phyloP scores from a whole-genome alignment of 2,797 vertebrate species.

The Heliangelus exortis region DNA sequence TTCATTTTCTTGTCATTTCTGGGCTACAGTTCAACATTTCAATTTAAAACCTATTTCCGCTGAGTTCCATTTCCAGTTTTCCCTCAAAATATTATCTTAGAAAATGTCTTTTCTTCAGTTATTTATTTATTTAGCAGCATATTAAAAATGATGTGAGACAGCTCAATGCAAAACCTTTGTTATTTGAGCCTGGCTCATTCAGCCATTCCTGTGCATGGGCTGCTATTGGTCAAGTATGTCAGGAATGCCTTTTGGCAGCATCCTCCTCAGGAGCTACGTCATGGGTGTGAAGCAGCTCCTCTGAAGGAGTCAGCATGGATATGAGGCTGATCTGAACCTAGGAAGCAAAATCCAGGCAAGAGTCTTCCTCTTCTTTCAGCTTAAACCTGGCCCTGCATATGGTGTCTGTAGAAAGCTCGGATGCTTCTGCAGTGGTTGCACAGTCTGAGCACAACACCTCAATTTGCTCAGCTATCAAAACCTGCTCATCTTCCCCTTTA shows the following conservation, averaged over 20 bases:
- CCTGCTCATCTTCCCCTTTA: neutral
- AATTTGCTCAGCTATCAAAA: neutral
- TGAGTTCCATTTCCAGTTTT: constrained; percentile 61
- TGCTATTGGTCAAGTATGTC: constrained; percentile 51
- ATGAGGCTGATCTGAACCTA: neutral
- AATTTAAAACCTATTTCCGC: constrained; percentile 67
- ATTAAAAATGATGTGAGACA: constrained; percentile 39
- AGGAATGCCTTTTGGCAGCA: constrained; percentile 62
- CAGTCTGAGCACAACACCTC: neutral
- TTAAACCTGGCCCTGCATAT: neutral
- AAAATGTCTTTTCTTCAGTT: constrained; percentile 33
- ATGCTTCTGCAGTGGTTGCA: neutral
- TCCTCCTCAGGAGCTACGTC: neutral
- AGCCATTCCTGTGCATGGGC: constrained; percentile 6
- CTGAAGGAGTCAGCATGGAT: rapidly evolving
- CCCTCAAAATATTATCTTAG: constrained; percentile 62
- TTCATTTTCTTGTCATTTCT: constrained; percentile 72
- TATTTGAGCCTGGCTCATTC: constrained; percentile 41
- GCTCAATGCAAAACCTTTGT: constrained; percentile 38
- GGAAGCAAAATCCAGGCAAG: neutral
- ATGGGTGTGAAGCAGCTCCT: neutral
- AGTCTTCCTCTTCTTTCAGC: neutral
- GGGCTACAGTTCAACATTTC: constrained; percentile 69
- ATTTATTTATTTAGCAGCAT: constrained; percentile 55
- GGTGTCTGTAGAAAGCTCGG: neutral